These are phyloP conservation scores for Lycodopsis pacificus DNA, from an alignment of 2,797 vertebrate genomes.

Conservation along the genomic window DNA sequence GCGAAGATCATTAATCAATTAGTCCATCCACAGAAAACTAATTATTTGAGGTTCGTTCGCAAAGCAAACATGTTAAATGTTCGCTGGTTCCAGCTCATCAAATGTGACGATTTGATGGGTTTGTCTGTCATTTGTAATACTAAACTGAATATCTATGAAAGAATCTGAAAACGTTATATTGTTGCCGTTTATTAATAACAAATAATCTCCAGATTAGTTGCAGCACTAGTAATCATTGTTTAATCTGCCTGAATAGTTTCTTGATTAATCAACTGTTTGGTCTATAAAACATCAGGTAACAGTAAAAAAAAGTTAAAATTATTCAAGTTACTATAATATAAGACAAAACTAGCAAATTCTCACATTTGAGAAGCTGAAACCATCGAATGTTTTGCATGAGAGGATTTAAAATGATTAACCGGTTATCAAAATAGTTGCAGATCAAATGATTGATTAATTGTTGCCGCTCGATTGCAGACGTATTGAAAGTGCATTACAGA, in stretches of 20 bases:
- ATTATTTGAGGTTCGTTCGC: not conserved
- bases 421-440: not conserved
- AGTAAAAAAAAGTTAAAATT: not conserved
- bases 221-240: not conserved
- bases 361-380: not conserved
- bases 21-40: rapidly evolving
- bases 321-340: not conserved
- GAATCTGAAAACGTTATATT: not conserved
- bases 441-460: not conserved
- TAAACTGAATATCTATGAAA: not conserved
- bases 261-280: too few relatives aligned
- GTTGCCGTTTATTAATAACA: not conserved
- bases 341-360: not conserved
- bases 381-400: not conserved
- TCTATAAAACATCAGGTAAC: too few relatives aligned
- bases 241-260: not conserved
- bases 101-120: not conserved
- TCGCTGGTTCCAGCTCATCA: not conserved
- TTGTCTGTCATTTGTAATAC: not conserved
- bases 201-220: not conserved
- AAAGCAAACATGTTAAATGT: not conserved
- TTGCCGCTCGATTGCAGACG: not conserved
- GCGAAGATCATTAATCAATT: not conserved
- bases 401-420: not conserved
- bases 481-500: constrained; percentile 2